phyloP scores from a whole-genome alignment of 2,888 invertebrate species.

The Trissoscelio sp. region DNA sequence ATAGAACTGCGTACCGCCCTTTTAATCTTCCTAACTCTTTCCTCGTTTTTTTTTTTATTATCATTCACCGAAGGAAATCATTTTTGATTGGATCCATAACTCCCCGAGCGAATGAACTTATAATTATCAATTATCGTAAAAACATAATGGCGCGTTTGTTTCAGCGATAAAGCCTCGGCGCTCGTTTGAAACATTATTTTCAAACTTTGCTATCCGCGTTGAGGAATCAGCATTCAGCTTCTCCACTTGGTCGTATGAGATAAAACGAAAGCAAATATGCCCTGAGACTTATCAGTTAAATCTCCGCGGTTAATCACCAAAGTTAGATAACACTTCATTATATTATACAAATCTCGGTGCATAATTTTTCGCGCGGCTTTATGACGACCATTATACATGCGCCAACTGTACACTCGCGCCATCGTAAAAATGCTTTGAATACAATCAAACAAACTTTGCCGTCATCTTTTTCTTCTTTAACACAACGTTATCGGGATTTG shows the following conservation, averaged over 20 bases:
- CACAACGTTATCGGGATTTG: constrained; percentile 27
- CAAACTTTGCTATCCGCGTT: constrained; percentile 54
- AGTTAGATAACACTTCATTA: constrained; percentile 68
- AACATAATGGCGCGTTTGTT: constrained; percentile 42
- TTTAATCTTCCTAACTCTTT: too few relatives aligned
- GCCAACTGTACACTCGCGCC: constrained; percentile 31
- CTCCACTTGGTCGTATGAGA: constrained; percentile 49
- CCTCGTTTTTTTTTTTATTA: too few relatives aligned
- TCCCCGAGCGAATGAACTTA: constrained; percentile 23
- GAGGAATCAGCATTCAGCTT: constrained; percentile 57
- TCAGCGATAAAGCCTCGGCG: constrained; percentile 34
- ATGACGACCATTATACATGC: constrained; percentile 50
- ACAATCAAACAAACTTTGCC: constrained; percentile 56
- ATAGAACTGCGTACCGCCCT: too few relatives aligned
- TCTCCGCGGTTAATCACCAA: constrained; percentile 63
- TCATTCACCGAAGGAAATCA: neutral
- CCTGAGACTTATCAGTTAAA: constrained; percentile 65
- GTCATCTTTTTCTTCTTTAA: constrained; percentile 23
- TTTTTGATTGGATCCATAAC: neutral
- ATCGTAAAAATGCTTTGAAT: constrained; percentile 40
- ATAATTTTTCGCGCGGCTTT: constrained; percentile 63
- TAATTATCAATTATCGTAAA: constrained; percentile 59
- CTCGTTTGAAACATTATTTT: constrained; percentile 60
- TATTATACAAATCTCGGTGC: constrained; percentile 57
- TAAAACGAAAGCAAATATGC: constrained; percentile 66